Evolutionary conservation across 2,888 invertebrate genomes (phyloP).

Genomic region (Helobdella robusta): DNA sequence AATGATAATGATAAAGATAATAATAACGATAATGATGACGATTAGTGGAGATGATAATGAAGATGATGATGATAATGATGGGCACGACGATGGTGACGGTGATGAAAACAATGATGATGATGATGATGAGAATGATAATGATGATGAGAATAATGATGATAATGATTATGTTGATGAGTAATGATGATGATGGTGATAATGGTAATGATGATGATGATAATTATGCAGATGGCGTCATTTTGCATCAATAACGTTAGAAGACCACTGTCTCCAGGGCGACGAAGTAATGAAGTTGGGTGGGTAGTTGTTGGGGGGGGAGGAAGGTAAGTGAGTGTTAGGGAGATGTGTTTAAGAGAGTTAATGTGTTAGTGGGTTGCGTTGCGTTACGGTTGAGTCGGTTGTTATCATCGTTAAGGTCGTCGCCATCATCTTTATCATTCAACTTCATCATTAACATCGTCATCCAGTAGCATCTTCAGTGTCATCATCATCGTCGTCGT

Average conservation of each 20-base stretch:
- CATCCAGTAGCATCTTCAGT: no score
- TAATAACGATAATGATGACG: slow-evolving; percentile 10
- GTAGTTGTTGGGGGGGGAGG: not conserved
- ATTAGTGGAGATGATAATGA: no score
- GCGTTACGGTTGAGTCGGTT: no score
- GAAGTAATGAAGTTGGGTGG: not conserved
- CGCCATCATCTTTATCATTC: not conserved
- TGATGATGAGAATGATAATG: slow-evolving; percentile 13
- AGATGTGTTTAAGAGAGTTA: not conserved
- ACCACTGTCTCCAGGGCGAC: not conserved
- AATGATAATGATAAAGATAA: slow-evolving; percentile 10
- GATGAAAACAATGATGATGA: no score
- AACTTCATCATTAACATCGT: no score
- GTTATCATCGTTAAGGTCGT: no score
- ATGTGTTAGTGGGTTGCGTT: no score
- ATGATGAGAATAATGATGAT: slow-evolving; percentile 17
- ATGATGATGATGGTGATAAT: slow-evolving; percentile 19
- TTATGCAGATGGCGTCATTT: not conserved
- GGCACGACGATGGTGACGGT: no score
- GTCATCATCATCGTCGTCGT: not conserved
- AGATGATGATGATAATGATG: no score
- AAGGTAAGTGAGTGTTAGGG: not conserved
- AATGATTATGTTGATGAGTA: slow-evolving; percentile 12
- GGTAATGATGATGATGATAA: slow-evolving; percentile 11
- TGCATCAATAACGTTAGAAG: not conserved